These are phyloP conservation scores for Sarcophaga carnaria DNA, from an alignment of 2,888 invertebrate species.

Conservation along the genomic window DNA sequence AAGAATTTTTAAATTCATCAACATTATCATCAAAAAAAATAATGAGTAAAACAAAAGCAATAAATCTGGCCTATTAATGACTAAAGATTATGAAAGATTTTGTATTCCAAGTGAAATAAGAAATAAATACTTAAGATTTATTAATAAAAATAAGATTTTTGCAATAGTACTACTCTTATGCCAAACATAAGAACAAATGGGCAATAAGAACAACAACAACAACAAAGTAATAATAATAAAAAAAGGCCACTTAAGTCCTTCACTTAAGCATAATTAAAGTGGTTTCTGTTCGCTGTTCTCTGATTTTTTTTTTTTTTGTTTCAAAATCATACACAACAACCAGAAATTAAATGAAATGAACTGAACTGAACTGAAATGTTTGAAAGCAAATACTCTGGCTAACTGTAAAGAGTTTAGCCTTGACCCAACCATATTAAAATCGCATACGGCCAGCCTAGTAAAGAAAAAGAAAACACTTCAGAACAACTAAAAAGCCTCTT, in stretches of 20 bases:
- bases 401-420: slow-evolving; percentile 37
- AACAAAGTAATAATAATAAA: neutral
- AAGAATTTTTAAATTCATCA: too few species aligned
- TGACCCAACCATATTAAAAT: slow-evolving; percentile 56
- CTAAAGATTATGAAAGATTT: neutral
- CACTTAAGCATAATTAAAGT: slow-evolving; percentile 68
- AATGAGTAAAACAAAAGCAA: too few species aligned
- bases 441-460: neutral
- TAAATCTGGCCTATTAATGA: neutral
- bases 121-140: slow-evolving; percentile 48
- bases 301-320: too few species aligned
- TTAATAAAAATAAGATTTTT: slow-evolving; percentile 45
- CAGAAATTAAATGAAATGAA: neutral
- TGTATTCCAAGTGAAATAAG: neutral
- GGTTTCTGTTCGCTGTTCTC: slow-evolving; percentile 10
- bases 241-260: slow-evolving; percentile 63
- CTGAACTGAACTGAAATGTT: neutral
- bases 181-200: slow-evolving; percentile 13
- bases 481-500: slow-evolving; percentile 66
- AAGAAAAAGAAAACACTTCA: slow-evolving; percentile 52
- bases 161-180: slow-evolving; percentile 58
- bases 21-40: too few species aligned
- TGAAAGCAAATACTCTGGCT: neutral
- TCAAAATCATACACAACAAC: too few species aligned
- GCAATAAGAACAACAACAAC: too few species aligned